Base-by-base conservation (phyloP, 2,113 vertebrate genomes). In the Prietella phreatophila region DNA sequence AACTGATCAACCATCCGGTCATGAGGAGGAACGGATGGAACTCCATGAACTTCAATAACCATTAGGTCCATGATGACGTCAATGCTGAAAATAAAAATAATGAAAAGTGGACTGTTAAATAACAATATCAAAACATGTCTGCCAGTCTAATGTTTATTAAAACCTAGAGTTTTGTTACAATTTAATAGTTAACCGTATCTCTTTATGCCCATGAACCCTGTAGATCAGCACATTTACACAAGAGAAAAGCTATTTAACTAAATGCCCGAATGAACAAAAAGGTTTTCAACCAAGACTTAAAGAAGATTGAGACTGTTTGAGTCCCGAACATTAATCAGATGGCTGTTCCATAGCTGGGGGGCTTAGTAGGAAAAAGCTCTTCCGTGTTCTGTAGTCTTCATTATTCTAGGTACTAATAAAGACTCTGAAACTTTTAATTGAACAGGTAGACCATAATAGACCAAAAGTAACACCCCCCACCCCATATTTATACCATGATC, bases 1-100 rank as follows among this genome's bases (percentile, higher is more conserved):
- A 94, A 87, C 89, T 93, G 91, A 69, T 94, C 91, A 14, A 55
- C 55, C 63, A 89, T 90, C 3, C 42, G 42, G 4, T 93, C 85
- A 20, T 19, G 5, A 27, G 85, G 9, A 13, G 81, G 14, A 67
- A 69, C 14, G 25, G 67, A 71, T 8, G 94, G 94, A 13, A 95
- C 69, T 1, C 89, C 87, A 2, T 33, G 78, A 1, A 94, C 91
- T 78, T 92, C 90, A 15, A 93, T 61, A 8, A 85, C 86, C 33
- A 30, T 60, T 33, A 39, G 76, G 0, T 88, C 78, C 85, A 91
- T 83, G 8, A 39, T 80, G 55, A 67, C 73, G 22, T 84, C 19
- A 17, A 36, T 25, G 73, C 75, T 63, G 10, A 71, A 67, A 80
- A 58, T 25, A 0, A 82, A 69, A 20, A 80, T 17, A 36, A 60